Evolutionary conservation across 2,888 invertebrate species (phyloP).

Genomic region (Papilio gigon): DNA sequence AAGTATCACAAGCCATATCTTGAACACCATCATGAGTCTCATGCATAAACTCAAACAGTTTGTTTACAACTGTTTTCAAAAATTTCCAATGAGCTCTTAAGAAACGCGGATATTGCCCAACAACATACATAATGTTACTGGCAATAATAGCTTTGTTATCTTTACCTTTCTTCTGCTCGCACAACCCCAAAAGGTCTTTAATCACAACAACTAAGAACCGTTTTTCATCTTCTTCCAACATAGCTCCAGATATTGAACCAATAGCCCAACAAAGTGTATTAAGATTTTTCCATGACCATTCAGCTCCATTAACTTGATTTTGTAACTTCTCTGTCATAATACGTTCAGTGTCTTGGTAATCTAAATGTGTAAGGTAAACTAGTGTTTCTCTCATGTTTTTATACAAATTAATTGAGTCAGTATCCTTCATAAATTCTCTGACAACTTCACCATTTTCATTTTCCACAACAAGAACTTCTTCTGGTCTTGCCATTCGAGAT

Average conservation of each 20-base stretch:
- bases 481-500: constrained; percentile 99
- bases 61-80: constrained; percentile 99
- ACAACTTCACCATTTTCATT: constrained; percentile 99
- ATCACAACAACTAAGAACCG: constrained; percentile 99
- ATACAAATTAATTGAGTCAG: constrained; percentile 99
- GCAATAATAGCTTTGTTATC: constrained; percentile 99
- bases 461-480: constrained; percentile 99
- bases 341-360: constrained; percentile 97
- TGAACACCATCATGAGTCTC: constrained; percentile 99
- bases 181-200: constrained; percentile 97
- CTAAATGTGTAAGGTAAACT: constrained; percentile 99
- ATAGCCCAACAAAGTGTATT: constrained; percentile 99
- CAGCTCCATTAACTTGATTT: constrained; percentile 98
- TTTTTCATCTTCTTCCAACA: constrained; percentile 99
- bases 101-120: constrained; percentile 99
- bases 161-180: constrained; percentile 99
- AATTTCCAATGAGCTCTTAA: constrained; percentile 99
- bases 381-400: constrained; percentile 99
- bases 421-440: constrained; percentile 99
- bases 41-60: constrained; percentile 99
- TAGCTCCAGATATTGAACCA: constrained; percentile 99
- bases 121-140: constrained; percentile 99
- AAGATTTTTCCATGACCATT: constrained; percentile 99
- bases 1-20: constrained; percentile 99
- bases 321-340: constrained; percentile 99